Conservation (phyloP, 2,113 vertebrate species). For the Thermophis baileyi region DNA sequence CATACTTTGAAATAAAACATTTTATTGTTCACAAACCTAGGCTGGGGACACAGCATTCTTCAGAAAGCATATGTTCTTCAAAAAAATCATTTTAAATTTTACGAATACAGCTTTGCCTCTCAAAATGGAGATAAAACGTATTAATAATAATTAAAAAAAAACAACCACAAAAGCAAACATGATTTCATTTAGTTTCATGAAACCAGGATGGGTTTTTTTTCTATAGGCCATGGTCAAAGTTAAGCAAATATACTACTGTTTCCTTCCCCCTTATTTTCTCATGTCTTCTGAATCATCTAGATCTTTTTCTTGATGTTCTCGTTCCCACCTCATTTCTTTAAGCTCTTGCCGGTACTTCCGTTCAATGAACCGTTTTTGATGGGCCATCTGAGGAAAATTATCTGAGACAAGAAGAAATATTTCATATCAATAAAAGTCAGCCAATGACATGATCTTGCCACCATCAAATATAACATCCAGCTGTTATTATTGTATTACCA, state of each 20-base stretch:
- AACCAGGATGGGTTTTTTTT: slow-evolving; percentile 67
- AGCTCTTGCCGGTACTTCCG: slow-evolving; percentile 98
- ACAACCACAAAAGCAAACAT: slow-evolving; percentile 28
- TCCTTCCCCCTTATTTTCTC: slow-evolving; percentile 76
- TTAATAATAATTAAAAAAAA: not conserved
- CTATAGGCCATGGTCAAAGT: slow-evolving; percentile 55
- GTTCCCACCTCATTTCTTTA: slow-evolving; percentile 98
- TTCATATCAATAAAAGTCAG: slow-evolving; percentile 67
- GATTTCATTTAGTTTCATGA: slow-evolving; percentile 57
- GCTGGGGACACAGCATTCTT: slow-evolving; percentile 48
- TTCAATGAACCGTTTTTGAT: slow-evolving; percentile 99
- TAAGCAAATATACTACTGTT: slow-evolving; percentile 59
- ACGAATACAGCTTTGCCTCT: slow-evolving; percentile 39
- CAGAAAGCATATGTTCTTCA: slow-evolving; percentile 35
- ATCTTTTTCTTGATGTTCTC: slow-evolving; percentile 91
- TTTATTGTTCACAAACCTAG: slow-evolving; percentile 59
- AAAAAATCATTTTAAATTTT: slow-evolving; percentile 37
- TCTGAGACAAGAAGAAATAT: slow-evolving; percentile 79
- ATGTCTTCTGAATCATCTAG: slow-evolving; percentile 82
- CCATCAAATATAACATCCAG: slow-evolving; percentile 28
- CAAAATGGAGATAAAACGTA: slow-evolving; percentile 44
- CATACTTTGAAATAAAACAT: slow-evolving; percentile 44
- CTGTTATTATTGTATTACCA: not conserved
- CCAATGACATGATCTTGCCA: not conserved
- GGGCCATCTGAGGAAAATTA: slow-evolving; percentile 99